Conservation (phyloP, 2,113 vertebrate genomes). For the Phrynosoma platyrhinos region DNA sequence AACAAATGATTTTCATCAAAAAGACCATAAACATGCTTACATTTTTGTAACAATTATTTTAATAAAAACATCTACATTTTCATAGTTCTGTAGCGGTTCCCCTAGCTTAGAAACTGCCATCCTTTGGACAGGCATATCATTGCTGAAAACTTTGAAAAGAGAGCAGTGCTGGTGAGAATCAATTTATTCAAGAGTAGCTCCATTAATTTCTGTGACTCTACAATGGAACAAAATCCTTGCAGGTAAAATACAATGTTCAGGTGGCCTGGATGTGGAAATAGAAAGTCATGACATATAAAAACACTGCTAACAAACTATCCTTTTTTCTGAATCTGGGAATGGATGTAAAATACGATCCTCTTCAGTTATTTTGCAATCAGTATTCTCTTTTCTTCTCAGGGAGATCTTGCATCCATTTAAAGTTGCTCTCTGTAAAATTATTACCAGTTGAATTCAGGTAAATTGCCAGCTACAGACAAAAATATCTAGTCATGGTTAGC, state of each 20-base stretch:
- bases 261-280: neutral
- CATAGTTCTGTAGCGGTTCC: neutral
- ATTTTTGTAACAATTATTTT: neutral
- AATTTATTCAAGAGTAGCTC: neutral
- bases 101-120: neutral
- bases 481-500: neutral
- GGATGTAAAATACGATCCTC: neutral
- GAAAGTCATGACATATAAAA: neutral
- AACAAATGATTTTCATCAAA: neutral
- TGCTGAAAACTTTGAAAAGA: neutral
- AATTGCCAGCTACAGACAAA: neutral
- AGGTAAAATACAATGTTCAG: neutral
- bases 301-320: neutral
- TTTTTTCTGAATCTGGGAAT: neutral
- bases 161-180: neutral
- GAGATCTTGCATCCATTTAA: neutral
- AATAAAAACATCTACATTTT: neutral
- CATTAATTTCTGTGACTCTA: neutral
- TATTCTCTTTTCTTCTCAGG: neutral
- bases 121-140: neutral
- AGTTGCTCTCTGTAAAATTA: neutral
- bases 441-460: neutral
- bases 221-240: neutral
- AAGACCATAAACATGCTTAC: neutral
- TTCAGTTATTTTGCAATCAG: neutral